phyloP scores from a whole-genome alignment of 2,888 invertebrate genomes.

The Antitype chi region DNA sequence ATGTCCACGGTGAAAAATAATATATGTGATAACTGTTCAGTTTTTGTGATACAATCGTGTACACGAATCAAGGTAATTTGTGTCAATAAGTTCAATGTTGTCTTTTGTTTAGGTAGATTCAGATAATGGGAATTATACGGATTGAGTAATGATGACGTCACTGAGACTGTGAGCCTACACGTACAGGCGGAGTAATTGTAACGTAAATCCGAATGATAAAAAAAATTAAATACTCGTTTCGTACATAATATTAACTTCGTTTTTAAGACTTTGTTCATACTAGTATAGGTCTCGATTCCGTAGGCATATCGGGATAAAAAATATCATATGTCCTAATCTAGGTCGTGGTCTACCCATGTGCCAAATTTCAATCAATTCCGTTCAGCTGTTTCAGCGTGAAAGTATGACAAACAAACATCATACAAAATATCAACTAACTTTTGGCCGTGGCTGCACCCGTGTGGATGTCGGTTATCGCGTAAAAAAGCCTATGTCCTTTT shows the following conservation, averaged over 20 bases:
- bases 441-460: too few species aligned
- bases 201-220: background rate
- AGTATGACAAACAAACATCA: too few species aligned
- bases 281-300: too few species aligned
- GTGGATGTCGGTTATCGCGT: too few species aligned
- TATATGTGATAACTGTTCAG: slow-evolving; percentile 42
- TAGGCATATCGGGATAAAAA: too few species aligned
- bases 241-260: background rate
- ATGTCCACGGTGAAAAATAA: slow-evolving; percentile 68
- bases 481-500: too few species aligned
- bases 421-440: too few species aligned
- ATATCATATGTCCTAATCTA: too few species aligned
- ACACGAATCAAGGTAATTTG: slow-evolving; percentile 28
- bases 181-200: too few species aligned
- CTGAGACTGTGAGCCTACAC: background rate
- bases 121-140: background rate
- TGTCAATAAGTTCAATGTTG: slow-evolving; percentile 19
- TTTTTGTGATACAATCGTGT: slow-evolving; percentile 53
- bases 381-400: too few species aligned
- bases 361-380: too few species aligned
- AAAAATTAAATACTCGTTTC: background rate
- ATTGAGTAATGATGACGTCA: background rate
- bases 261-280: background rate
- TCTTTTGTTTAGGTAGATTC: slow-evolving; percentile 6
- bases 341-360: too few species aligned